These are phyloP conservation scores for Liparis tanakae DNA, from an alignment of 2,797 vertebrate genomes.

Conservation along the genomic window DNA sequence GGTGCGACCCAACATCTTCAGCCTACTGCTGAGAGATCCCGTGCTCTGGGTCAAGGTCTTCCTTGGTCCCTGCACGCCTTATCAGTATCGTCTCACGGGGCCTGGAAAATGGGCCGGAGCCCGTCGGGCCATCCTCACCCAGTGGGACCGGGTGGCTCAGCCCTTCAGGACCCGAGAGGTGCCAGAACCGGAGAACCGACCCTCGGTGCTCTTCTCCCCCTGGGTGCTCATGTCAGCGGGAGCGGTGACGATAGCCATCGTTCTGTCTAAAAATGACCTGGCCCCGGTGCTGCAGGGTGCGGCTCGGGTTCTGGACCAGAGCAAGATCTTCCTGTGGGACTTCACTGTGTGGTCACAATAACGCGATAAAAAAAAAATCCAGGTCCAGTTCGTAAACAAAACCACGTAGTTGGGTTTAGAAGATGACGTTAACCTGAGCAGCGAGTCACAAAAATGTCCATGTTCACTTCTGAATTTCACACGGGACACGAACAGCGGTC, in stretches of 20 bases:
- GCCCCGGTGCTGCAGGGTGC: slow-evolving; percentile 8
- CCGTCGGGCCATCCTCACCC: slow-evolving; percentile 84
- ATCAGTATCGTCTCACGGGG: slow-evolving; percentile 87
- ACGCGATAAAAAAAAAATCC: not conserved
- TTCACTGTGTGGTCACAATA: not conserved
- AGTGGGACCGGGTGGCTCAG: slow-evolving; percentile 85
- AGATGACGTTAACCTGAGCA: no score
- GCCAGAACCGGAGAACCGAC: slow-evolving; percentile 21
- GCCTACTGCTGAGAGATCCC: slow-evolving; percentile 74
- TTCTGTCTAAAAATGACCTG: slow-evolving; percentile 43
- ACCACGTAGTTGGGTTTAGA: no score
- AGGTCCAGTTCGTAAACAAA: not conserved
- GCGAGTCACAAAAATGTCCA: no score
- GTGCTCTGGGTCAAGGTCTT: slow-evolving; percentile 80
- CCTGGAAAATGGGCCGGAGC: slow-evolving; percentile 87
- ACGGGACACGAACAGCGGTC: no score
- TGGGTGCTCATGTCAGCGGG: slow-evolving; percentile 67
- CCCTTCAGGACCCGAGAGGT: slow-evolving; percentile 82
- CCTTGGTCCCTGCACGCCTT: slow-evolving; percentile 88
- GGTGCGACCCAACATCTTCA: slow-evolving; percentile 78
- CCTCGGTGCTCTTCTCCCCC: slow-evolving; percentile 14
- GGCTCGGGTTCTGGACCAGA: slow-evolving; percentile 20
- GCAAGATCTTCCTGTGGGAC: slow-evolving; percentile 20
- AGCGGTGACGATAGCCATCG: slow-evolving; percentile 63
- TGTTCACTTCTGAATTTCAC: no score